Percentiles rank a stretch among this genome's conserved stretches.
Conservation (phyloP, 2,888 invertebrate species). For the Anthrax anthrax region DNA sequence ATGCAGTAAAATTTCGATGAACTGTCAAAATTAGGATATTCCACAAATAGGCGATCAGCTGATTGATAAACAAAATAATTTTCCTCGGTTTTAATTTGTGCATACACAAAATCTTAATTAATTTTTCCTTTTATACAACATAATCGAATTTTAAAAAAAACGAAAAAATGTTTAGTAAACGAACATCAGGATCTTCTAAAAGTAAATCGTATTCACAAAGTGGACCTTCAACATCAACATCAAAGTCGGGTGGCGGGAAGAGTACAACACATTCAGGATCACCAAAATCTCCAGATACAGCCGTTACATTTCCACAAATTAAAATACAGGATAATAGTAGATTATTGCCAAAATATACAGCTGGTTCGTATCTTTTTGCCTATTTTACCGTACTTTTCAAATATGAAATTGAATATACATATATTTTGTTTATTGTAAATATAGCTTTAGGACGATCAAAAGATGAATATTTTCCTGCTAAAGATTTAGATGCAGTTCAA, state of each 20-base stretch:
- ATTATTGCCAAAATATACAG: slow-evolving; percentile 50
- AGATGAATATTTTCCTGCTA: slow-evolving; percentile 69
- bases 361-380: slow-evolving; percentile 16
- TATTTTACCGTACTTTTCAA: neutral
- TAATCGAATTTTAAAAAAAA: too few species aligned
- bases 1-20: too few species aligned
- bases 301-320: slow-evolving; percentile 41
- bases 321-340: slow-evolving; percentile 53
- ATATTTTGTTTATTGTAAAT: too few species aligned
- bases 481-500: slow-evolving; percentile 78
- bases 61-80: too few species aligned
- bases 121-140: too few species aligned
- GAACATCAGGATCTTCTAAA: neutral
- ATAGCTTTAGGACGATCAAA: slow-evolving; percentile 48
- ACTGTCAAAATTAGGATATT: too few species aligned
- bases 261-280: neutral
- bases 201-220: neutral
- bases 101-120: too few species aligned
- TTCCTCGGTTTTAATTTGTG: too few species aligned
- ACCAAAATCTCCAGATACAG: slow-evolving; percentile 3
- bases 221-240: neutral
- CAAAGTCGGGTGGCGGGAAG: neutral
- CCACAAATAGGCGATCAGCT: too few species aligned
- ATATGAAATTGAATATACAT: too few species aligned
- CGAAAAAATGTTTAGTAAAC: slow-evolving; percentile 5